A percentile compares a stretch with the other conserved stretches of the same genome.
phyloP scores from a whole-genome alignment of 2,888 invertebrate species.

The Megaustenia siamemsis region DNA sequence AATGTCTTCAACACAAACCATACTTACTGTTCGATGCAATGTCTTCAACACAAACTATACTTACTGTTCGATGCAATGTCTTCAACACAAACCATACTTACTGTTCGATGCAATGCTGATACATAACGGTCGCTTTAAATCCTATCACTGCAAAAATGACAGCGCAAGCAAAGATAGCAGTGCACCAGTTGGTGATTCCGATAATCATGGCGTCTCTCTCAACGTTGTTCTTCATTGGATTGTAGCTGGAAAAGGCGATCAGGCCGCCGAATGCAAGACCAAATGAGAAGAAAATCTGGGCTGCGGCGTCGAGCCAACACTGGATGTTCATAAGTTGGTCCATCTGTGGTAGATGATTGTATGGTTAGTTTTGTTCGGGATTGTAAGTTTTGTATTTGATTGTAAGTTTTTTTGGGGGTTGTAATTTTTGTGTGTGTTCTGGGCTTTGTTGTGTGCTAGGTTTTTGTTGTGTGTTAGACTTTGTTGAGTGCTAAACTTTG shows the following conservation, averaged over 20 bases:
- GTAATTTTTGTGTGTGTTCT: no score
- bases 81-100: no score
- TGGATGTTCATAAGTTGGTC: slow-evolving; percentile 91
- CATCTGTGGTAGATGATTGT: slow-evolving; percentile 83
- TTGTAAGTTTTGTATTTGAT: no score
- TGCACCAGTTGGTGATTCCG: slow-evolving; percentile 94
- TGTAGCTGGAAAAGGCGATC: slow-evolving; percentile 97
- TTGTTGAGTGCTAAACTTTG: no score
- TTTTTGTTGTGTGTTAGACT: no score
- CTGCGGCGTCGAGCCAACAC: slow-evolving; percentile 97
- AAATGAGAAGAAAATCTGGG: slow-evolving; percentile 97
- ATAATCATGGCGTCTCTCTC: slow-evolving; percentile 94
- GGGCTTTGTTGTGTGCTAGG: no score
- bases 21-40: no score
- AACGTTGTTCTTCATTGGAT: slow-evolving; percentile 95
- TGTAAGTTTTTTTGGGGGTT: no score
- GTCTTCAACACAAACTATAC: no score
- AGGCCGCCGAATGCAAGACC: slow-evolving; percentile 96
- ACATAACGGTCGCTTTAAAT: slow-evolving; percentile 89
- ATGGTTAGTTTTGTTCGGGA: no score
- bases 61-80: no score
- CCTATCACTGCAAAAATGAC: slow-evolving; percentile 97
- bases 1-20: no score
- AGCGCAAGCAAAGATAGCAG: slow-evolving; percentile 95
- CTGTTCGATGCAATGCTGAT: slow-evolving; percentile 69